Base-by-base conservation (phyloP, 2,888 invertebrate genomes). In the Plagiodera versicolora region DNA sequence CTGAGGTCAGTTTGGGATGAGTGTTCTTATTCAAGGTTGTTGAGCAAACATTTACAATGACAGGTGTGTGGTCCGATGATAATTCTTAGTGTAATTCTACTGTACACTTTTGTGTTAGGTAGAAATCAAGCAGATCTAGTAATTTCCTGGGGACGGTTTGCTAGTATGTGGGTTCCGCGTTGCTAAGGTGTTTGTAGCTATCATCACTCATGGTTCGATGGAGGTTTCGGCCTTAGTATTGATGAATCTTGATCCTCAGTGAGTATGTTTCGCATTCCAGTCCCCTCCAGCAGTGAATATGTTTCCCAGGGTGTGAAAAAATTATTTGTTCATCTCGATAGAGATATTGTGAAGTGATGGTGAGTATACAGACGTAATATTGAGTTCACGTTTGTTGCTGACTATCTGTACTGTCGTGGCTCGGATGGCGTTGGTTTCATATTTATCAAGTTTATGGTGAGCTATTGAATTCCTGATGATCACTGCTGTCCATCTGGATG, bases 401-500 rank as follows among this genome's bases (percentile, higher is more conserved):
- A 20, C 50, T 39, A 57, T 44, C 28, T 57, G 16, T 19, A 48
- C 45, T 32, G 32, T 48, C 28, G 56, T 47, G 11, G 53, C 53
- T 44, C 44, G 53, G 24, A 53, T 53, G 18, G 18, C 32, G 46
- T 32, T 49, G 35, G 54, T 54, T 50, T 53, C 20, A 45, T 44
- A 53, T 53, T 53, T 53, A 39, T 2, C n/a, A 5, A 20, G 39
- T 53, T 53, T 24, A 20, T 52, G 52, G 14, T 53, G 53, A 44
- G 44, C 18, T 20, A 53, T 53, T 39, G 45, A 14, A 10, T 53
- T 53, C 14, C 53, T 53, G 24, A 53, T 53, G 24, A 53, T 53
- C 9, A 44, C 44, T 45, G 53, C 44, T 53, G 45, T 14, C 62
- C 67, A 39, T 63, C 63, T n/a, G 65, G 66, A 35, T 68, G 68